These are phyloP conservation scores for Sinocyclocheilus maitianheensis DNA, from an alignment of 2,113 vertebrate genomes.

Conservation along the genomic window DNA sequence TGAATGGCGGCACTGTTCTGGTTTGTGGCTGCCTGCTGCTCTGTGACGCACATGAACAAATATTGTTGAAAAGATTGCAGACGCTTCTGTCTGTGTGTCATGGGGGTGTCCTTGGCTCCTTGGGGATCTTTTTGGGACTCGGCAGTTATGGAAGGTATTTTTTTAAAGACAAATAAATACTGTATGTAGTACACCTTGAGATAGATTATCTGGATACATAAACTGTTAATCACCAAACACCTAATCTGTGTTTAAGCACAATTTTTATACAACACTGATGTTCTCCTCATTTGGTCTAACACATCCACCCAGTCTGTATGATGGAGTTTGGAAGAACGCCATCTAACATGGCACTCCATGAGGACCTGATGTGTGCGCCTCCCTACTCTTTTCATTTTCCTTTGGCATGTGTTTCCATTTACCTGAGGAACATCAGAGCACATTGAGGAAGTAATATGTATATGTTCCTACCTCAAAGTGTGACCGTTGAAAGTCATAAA, in stretches of 20 bases:
- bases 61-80: constrained; percentile 62
- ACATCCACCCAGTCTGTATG: background rate
- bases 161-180: background rate
- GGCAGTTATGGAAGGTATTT: background rate
- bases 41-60: constrained; percentile 73
- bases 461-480: constrained; percentile 43
- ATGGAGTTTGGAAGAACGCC: constrained; percentile 1
- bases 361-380: constrained; percentile 4
- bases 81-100: constrained; percentile 37
- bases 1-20: constrained; percentile 61
- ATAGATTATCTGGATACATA: background rate
- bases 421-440: constrained; percentile 67
- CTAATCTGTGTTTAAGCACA: background rate
- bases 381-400: constrained; percentile 14
- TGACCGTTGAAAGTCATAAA: constrained; percentile 65
- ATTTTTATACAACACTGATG: background rate
- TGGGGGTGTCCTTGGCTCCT: constrained; percentile 11
- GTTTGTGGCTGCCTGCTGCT: constrained; percentile 62
- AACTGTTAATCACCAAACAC: background rate
- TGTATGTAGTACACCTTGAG: background rate
- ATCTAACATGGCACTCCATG: background rate
- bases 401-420: constrained; percentile 77
- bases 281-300: background rate
- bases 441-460: constrained; percentile 10
- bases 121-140: background rate